phyloP scores from a whole-genome alignment of 2,888 invertebrate species.

The Octonoba sinensis region DNA sequence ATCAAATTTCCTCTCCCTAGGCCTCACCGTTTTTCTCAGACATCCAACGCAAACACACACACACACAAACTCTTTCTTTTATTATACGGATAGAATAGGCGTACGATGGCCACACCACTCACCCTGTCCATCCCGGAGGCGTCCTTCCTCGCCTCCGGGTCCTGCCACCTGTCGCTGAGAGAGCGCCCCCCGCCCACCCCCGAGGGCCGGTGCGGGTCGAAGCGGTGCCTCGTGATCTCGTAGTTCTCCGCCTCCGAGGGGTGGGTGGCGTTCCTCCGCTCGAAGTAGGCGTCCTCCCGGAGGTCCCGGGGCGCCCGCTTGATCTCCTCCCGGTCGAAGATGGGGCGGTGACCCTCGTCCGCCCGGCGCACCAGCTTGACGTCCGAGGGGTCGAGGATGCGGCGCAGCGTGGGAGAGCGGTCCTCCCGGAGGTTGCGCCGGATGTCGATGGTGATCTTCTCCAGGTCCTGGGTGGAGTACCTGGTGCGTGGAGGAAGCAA shows the following conservation, averaged over 20 bases:
- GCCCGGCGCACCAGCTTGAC: conserved; percentile 65
- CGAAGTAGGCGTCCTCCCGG: conserved; percentile 61
- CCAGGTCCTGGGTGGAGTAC: conserved; percentile 55
- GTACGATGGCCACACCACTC: conserved; percentile 8
- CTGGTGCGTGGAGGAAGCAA: conserved; percentile 8
- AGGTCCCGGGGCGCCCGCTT: conserved; percentile 61
- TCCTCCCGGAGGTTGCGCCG: conserved; percentile 20
- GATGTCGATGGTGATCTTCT: conserved; percentile 60
- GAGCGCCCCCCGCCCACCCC: conserved; percentile 16
- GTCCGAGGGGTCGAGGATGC: conserved; percentile 52
- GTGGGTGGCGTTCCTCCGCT: conserved; percentile 16
- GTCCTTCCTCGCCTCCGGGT: conserved; percentile 17
- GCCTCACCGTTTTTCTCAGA: too few species aligned
- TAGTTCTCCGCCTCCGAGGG: conserved; percentile 43
- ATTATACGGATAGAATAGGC: too few species aligned
- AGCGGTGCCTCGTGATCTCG: conserved; percentile 49
- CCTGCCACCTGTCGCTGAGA: conserved; percentile 47
- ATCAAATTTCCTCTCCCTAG: too few species aligned
- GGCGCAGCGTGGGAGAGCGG: conserved; percentile 22
- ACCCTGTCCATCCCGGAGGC: conserved; percentile 34
- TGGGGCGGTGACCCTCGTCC: conserved; percentile 65
- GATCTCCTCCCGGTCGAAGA: conserved; percentile 67
- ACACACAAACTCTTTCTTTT: too few species aligned
- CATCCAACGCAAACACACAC: too few species aligned
- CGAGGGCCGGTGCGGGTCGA: conserved; percentile 29